phyloP scores from a whole-genome alignment of 2,888 invertebrate species.

The Cantharis rustica region DNA sequence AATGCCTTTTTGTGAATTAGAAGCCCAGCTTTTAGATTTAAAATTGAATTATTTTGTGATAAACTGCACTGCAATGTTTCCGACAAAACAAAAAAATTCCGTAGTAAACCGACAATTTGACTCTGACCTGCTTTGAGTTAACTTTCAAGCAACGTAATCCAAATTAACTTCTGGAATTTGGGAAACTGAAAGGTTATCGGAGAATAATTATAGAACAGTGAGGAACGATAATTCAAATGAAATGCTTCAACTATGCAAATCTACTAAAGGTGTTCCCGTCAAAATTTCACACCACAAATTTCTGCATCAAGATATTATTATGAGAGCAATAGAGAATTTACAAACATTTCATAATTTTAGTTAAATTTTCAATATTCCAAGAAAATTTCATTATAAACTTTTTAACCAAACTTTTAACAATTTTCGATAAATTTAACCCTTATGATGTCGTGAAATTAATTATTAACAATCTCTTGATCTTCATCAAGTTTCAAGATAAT shows the following conservation, averaged over 20 bases:
- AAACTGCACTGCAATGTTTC: background rate
- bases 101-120: background rate
- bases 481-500: background rate
- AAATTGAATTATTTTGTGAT: background rate
- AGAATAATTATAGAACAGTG: background rate
- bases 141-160: background rate
- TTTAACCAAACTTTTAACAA: background rate
- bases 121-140: background rate
- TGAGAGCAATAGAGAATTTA: background rate
- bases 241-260: background rate
- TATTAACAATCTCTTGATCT: background rate
- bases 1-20: background rate
- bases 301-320: background rate
- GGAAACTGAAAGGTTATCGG: background rate
- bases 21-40: background rate
- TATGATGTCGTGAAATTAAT: background rate
- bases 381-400: background rate
- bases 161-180: background rate
- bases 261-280: background rate
- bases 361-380: background rate
- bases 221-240: background rate
- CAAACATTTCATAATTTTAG: background rate
- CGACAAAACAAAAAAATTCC: background rate
- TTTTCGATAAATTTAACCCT: background rate
- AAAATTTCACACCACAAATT: background rate